These are phyloP conservation scores for Suricata suricatta DNA, from an alignment of 2,113 vertebrate species.

Conservation along the genomic window DNA sequence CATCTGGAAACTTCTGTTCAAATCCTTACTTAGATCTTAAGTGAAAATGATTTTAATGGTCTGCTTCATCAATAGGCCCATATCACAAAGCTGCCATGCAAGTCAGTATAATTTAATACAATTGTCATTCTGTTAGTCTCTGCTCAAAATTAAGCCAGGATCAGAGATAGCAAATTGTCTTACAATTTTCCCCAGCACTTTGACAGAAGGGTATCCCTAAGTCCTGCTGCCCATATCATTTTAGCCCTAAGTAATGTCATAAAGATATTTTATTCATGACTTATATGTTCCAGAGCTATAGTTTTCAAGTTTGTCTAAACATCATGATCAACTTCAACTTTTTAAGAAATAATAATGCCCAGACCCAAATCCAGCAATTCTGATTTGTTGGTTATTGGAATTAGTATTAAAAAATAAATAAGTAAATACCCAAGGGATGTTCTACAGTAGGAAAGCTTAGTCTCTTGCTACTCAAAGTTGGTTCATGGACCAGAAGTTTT, in stretches of 20 bases:
- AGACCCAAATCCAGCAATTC: not conserved
- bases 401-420: not conserved
- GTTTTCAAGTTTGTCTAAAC: not conserved
- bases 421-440: not conserved
- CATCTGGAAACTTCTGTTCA: conserved; percentile 13
- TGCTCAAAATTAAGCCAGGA: conserved; percentile 57
- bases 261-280: not conserved
- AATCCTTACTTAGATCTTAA: conserved; percentile 24
- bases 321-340: not conserved
- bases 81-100: conserved; percentile 61
- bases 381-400: not conserved
- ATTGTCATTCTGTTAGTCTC: conserved; percentile 31
- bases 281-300: not conserved
- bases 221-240: not conserved
- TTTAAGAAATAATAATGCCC: not conserved
- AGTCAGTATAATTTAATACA: conserved; percentile 59
- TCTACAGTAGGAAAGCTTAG: not conserved
- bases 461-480: not conserved
- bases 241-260: not conserved
- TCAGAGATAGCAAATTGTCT: conserved; percentile 45
- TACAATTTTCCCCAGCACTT: not conserved
- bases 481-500: not conserved
- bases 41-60: conserved; percentile 55
- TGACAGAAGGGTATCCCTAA: not conserved
- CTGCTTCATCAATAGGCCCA: conserved; percentile 52